These are phyloP conservation scores for Euura saliciscinereae DNA, from an alignment of 1,140 invertebrate species.

Conservation along the genomic window DNA sequence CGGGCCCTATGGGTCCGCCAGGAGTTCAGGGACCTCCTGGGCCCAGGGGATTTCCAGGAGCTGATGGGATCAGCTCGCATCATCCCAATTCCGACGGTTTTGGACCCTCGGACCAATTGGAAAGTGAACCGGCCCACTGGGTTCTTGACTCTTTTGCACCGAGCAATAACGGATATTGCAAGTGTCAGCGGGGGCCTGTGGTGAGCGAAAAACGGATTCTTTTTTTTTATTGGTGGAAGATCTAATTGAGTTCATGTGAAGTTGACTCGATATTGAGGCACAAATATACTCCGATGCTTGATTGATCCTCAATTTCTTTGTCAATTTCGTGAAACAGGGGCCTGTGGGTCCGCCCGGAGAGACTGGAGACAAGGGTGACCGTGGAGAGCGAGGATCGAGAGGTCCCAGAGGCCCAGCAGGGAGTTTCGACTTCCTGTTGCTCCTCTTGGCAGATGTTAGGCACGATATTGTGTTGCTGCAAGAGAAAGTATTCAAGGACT, in stretches of 20 bases:
- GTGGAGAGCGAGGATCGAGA: constrained; percentile 60
- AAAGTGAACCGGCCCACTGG: constrained; percentile 49
- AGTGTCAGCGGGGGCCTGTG: constrained; percentile 65
- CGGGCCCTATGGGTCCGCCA: constrained; percentile 55
- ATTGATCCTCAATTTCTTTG: constrained; percentile 1
- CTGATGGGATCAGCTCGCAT: constrained; percentile 19
- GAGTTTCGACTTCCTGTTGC: constrained; percentile 66
- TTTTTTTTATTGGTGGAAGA: no score
- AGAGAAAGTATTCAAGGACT: constrained; percentile 63
- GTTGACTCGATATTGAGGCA: no score
- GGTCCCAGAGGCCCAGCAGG: constrained; percentile 66
- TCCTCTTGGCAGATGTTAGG: constrained; percentile 67
- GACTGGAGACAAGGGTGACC: constrained; percentile 64
- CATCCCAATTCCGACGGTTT: background rate
- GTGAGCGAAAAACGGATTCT: constrained; percentile 45
- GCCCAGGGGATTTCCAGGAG: constrained; percentile 53
- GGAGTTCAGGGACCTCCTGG: constrained; percentile 52
- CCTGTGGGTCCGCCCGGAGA: constrained; percentile 65
- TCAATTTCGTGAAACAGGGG: constrained; percentile 51
- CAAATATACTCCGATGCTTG: no score
- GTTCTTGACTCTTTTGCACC: constrained; percentile 64
- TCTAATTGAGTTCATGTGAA: no score
- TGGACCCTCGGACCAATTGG: background rate
- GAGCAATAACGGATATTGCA: constrained; percentile 59
- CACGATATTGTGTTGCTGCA: constrained; percentile 69